A percentile compares a stretch with the other conserved stretches of the same genome.
phyloP scores from a whole-genome alignment of 2,797 vertebrate genomes.

The Enteromius unitaeniatus region DNA sequence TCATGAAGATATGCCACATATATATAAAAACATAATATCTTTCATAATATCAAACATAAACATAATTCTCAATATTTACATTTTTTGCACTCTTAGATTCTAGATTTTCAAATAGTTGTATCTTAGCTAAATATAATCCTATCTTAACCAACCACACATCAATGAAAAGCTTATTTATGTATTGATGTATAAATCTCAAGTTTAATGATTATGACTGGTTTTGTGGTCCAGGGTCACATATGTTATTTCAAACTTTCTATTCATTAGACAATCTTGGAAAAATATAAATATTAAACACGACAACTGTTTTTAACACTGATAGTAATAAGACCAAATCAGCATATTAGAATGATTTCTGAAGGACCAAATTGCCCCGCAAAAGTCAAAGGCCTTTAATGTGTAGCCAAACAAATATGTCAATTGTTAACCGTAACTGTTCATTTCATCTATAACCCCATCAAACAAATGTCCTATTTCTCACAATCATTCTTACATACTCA shows the following conservation, averaged over 20 bases:
- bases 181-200: background rate
- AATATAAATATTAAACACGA: background rate
- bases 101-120: background rate
- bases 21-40: background rate
- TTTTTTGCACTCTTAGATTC: background rate
- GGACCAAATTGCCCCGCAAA: background rate
- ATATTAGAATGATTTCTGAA: background rate
- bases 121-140: background rate
- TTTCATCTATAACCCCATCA: background rate
- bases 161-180: background rate
- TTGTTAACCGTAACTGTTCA: background rate
- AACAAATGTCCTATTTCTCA: constrained; percentile 4
- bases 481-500: background rate
- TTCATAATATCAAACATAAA: too few relatives aligned
- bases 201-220: background rate
- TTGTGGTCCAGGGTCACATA: background rate
- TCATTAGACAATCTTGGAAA: background rate
- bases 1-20: background rate
- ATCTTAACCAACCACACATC: background rate
- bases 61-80: rapidly evolving
- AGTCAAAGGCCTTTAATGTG: background rate
- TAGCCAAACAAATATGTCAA: background rate
- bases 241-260: background rate
- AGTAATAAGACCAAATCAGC: background rate
- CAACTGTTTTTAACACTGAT: background rate